A percentile compares a stretch with the other conserved stretches of the same genome.
phyloP scores from a whole-genome alignment of 2,888 invertebrate species.

The Tyria jacobaeae region DNA sequence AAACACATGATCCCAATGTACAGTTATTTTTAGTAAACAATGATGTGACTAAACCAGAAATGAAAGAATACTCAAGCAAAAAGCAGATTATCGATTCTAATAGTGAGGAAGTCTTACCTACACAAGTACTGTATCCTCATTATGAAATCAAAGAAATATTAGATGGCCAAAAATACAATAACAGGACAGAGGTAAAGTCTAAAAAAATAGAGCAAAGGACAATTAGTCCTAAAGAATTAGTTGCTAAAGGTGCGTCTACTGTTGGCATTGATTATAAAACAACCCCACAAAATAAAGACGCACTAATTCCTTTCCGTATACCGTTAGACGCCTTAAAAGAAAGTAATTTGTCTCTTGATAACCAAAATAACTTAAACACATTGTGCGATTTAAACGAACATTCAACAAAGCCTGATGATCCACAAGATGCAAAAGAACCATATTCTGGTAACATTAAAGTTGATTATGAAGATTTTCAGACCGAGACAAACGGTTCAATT shows the following conservation, averaged over 20 bases:
- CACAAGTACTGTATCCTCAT: conserved; percentile 11
- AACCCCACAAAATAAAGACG: background rate
- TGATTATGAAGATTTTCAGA: background rate
- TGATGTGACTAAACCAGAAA: background rate
- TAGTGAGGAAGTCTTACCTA: background rate
- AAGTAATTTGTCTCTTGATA: background rate
- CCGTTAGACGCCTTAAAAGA: background rate
- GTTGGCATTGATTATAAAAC: background rate
- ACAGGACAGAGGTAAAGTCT: background rate
- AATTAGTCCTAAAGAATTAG: background rate
- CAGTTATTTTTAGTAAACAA: conserved; percentile 40
- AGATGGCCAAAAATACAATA: background rate
- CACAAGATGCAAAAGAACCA: background rate
- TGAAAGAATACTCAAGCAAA: conserved; percentile 7
- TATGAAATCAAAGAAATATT: conserved; percentile 46
- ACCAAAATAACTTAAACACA: background rate
- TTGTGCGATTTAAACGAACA: background rate
- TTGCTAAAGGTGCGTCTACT: background rate
- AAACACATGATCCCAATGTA: conserved; percentile 34
- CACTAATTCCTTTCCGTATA: background rate
- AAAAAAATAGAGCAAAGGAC: background rate
- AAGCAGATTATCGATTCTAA: conserved; percentile 10
- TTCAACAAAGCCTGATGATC: background rate
- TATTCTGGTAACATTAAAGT: background rate
- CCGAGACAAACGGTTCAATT: background rate